Evolutionary conservation across 2,113 vertebrate genomes (phyloP), one percentile per base, ranked within the genome.

Genomic region (Puma concolor): DNA sequence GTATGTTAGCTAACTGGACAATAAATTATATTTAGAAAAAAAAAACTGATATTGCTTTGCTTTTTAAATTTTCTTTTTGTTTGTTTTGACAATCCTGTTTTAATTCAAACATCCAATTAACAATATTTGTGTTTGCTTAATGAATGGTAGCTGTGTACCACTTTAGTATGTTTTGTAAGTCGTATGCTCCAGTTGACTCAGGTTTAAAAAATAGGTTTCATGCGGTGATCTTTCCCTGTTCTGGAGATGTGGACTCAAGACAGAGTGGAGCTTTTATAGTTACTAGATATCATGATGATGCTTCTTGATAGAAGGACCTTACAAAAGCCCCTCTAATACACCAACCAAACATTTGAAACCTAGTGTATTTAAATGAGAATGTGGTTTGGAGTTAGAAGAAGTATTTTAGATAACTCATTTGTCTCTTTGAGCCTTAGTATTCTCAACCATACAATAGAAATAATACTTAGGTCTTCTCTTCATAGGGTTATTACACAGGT

Each of bases 41-140:
- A 60, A 60, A 83, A 31, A 21, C 4, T 38, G 23, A 25, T 3
- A 12, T 1, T n/a, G 5, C 5, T 1, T 2, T 6, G 2, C 4
- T 36, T 76, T 54, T 74, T 81, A 14, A 15, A 72, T 64, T 60
- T 77, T 1, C 10, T 29, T 71, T 38, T 11, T 27, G 25, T 69
- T 54, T 12, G 2, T n/a, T 44, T 85, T 25, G 29, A 36, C 7
- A 91, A 10, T 38, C 29, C 6, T 41, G 2, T 38, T 31, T 91
- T 52, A 36, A 41, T 48, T 41, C 7, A 67, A 66, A 48, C 25
- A 76, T 66, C 25, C 21, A 52, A 31, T 67, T 50, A 76, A 10
- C 15, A 29, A 7, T 2, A 50, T 69, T 71, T 88, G 11, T 27
- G 36, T 77, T 88, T 92, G 21, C 31, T 64, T 52, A 79, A n/a